phyloP scores from a whole-genome alignment of 2,113 vertebrate genomes.

The Hemiprocne comata region DNA sequence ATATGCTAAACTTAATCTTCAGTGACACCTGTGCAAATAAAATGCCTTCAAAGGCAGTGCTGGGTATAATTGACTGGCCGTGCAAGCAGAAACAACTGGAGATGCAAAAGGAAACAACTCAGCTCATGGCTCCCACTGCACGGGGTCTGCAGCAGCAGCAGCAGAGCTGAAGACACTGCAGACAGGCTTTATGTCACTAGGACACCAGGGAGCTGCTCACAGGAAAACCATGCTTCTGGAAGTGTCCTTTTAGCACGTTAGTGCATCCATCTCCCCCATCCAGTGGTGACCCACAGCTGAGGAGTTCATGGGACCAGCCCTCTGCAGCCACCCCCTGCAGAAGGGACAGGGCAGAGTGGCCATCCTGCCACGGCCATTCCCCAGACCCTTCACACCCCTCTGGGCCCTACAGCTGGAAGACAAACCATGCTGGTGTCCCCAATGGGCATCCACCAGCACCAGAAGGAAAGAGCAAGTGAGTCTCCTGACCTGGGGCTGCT shows the following conservation, averaged over 20 bases:
- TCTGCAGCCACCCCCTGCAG: accelerated
- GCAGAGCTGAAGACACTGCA: accelerated
- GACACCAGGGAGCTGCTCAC: neutral
- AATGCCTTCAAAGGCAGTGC: neutral
- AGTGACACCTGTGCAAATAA: slow-evolving; percentile 31
- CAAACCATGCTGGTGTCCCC: neutral
- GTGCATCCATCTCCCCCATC: neutral
- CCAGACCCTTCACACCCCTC: accelerated
- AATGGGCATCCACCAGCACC: accelerated
- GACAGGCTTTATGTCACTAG: neutral
- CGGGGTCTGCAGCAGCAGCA: accelerated
- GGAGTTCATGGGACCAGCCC: accelerated
- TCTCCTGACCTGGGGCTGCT: neutral
- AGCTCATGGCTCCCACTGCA: neutral
- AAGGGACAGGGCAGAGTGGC: accelerated
- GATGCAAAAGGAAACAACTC: neutral
- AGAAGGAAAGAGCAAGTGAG: neutral
- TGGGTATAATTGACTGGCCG: neutral
- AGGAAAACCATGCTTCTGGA: neutral
- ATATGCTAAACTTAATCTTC: slow-evolving; percentile 7
- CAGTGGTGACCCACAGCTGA: neutral
- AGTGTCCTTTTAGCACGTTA: neutral
- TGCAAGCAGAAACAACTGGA: neutral
- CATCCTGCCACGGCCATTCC: neutral
- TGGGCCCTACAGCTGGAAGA: neutral